Conservation (phyloP, 2,888 invertebrate genomes). For the Diarsia rubi region DNA sequence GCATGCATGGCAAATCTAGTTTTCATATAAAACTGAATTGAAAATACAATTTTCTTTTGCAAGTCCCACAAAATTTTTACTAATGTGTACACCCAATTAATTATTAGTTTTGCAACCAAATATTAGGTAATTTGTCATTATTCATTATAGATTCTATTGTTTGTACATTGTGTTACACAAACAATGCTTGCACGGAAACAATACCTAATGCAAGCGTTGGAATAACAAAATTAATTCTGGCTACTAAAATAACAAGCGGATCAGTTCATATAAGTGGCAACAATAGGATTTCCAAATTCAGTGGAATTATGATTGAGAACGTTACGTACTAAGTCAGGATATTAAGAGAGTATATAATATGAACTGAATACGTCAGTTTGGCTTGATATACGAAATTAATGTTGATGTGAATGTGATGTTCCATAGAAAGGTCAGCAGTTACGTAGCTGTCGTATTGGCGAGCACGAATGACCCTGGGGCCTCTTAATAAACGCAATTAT, state of each 20-base stretch:
- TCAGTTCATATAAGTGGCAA: not conserved
- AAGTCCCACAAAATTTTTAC: not conserved
- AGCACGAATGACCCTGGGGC: not conserved
- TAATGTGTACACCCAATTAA: not conserved
- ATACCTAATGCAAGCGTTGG: not conserved
- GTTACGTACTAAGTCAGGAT: not conserved
- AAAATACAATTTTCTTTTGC: not conserved
- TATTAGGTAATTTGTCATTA: not conserved
- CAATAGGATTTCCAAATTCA: not conserved
- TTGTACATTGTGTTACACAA: not conserved
- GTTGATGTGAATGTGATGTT: not conserved
- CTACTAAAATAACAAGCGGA: not conserved
- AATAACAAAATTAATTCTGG: not conserved
- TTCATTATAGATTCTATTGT: not conserved
- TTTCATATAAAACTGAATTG: not conserved
- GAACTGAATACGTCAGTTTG: not conserved
- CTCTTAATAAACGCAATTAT: not conserved
- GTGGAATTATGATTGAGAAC: not conserved
- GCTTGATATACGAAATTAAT: not conserved
- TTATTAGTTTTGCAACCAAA: not conserved
- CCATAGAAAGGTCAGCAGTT: not conserved
- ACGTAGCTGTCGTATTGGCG: no score
- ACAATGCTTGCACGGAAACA: not conserved
- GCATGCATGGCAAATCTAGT: no score
- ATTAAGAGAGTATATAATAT: not conserved